Evolutionary conservation across 2,888 invertebrate genomes (phyloP), one percentile per base, ranked within the genome.

Genomic region (Strigamia transsilvanica): DNA sequence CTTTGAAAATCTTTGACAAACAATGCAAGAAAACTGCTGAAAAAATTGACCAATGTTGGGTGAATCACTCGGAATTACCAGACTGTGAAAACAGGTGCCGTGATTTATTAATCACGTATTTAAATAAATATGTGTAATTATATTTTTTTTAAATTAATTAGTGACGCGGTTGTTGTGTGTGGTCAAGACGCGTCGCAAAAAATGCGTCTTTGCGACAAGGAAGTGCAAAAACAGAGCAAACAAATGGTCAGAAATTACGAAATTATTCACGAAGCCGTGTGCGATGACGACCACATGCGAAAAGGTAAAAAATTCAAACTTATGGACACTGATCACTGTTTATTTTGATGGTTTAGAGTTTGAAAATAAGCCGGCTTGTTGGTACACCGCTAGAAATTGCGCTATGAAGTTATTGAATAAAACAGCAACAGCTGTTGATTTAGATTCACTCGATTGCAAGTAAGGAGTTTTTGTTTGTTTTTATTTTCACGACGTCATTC

Each of bases 381-480:
- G 66, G 66, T 66, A 66, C 15, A 66, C 66, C 3, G 34, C 34
- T 13, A 66, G 66, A 66, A 66, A 66, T 23, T 66, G 66, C 66
- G 66, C 66, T 12, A 27, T 66, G 66, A 66, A 66, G 27, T 66
- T 66, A 9, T 15, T 66, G 12, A 66, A 66, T 66, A 15, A 66
- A 66, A 66, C 66, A 7, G 23, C 23, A 6, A 23, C 23, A 10
- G 66, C 66, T 27, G 12, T 66, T 15, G 66, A 66, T 3, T 66
- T 66, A 32, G 66, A 66, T 66, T 66, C 66, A 10, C 27, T 27
- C 32, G 66, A 66, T 27, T 66, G 66, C 66, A 66, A 66, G 66
- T 66, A 66, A 13, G 15, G 4, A 15, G n/a, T n/a, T n/a, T 51
- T 9, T 4, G 18, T 51, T 32, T 27, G 18, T 5, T 18, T 12